phyloP scores from a whole-genome alignment of 2,888 invertebrate species.

The Hemistola chrysoprasaria region DNA sequence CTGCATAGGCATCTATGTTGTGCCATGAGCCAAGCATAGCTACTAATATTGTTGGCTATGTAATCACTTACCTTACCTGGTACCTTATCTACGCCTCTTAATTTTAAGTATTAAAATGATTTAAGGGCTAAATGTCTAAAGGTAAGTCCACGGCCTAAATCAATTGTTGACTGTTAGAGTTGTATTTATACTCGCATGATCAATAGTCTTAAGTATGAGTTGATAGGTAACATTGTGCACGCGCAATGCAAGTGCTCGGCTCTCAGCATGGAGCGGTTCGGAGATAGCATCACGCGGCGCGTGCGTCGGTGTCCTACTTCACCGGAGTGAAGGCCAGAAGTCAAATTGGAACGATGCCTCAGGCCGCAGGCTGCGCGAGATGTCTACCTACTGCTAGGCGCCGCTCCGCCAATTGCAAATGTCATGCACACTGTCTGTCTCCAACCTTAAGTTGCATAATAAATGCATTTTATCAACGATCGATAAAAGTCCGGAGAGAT shows the following conservation, averaged over 20 bases:
- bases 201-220: too few relatives aligned
- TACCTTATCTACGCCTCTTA: too few relatives aligned
- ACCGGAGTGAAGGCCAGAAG: constrained; percentile 60
- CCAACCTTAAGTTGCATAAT: constrained; percentile 55
- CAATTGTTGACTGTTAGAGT: constrained; percentile 24
- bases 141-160: too few relatives aligned
- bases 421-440: constrained; percentile 64
- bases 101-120: too few relatives aligned
- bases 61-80: too few relatives aligned
- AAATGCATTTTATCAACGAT: constrained; percentile 27
- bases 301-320: constrained; percentile 57
- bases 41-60: too few relatives aligned
- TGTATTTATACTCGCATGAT: too few relatives aligned
- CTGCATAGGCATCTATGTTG: too few relatives aligned
- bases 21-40: too few relatives aligned
- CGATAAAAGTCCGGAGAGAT: constrained; percentile 32
- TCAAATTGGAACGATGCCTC: constrained; percentile 53
- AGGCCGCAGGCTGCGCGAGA: constrained; percentile 54
- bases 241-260: constrained; percentile 37
- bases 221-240: constrained; percentile 39
- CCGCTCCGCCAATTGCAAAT: constrained; percentile 52
- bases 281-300: constrained; percentile 38
- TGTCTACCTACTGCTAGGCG: constrained; percentile 51
- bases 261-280: constrained; percentile 33
- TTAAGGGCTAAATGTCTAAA: too few relatives aligned